phyloP scores from a whole-genome alignment of 2,888 invertebrate species.

The Volucella inanis region DNA sequence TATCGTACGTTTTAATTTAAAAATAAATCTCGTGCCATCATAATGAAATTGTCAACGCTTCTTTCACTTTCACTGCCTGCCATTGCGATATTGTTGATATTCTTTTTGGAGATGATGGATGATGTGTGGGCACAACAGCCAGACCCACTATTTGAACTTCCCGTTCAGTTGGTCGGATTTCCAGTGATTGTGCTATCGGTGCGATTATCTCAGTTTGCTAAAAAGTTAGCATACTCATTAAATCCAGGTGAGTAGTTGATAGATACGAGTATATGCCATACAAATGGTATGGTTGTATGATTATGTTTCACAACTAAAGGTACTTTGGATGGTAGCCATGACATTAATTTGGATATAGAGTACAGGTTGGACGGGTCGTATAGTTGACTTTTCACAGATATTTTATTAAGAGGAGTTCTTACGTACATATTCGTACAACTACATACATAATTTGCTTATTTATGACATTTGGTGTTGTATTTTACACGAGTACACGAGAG shows the following conservation, averaged over 20 bases:
- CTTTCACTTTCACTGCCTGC: slow-evolving; percentile 80
- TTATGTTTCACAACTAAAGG: slow-evolving; percentile 39
- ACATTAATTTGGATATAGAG: slow-evolving; percentile 46
- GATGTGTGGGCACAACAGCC: slow-evolving; percentile 80
- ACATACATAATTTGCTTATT: slow-evolving; percentile 6
- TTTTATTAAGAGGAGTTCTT: slow-evolving; percentile 19
- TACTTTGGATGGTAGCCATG: slow-evolving; percentile 33
- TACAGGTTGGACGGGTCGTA: slow-evolving; percentile 42
- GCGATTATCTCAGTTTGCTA: slow-evolving; percentile 90
- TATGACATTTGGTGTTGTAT: slow-evolving; percentile 21
- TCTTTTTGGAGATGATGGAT: slow-evolving; percentile 80
- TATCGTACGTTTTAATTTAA: slow-evolving; percentile 31
- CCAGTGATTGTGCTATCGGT: slow-evolving; percentile 92
- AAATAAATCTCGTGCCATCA: slow-evolving; percentile 13
- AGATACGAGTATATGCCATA: not conserved
- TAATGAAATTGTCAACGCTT: slow-evolving; percentile 78
- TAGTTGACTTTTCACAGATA: slow-evolving; percentile 38
- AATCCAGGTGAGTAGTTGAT: slow-evolving; percentile 87
- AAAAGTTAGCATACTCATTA: slow-evolving; percentile 91
- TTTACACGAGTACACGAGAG: too few species aligned
- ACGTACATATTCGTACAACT: not conserved
- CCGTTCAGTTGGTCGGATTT: slow-evolving; percentile 93
- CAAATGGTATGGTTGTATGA: not conserved
- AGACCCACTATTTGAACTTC: slow-evolving; percentile 88
- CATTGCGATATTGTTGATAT: slow-evolving; percentile 79